Evolutionary conservation across 2,113 vertebrate species (phyloP), one percentile per base, ranked within the genome.

Genomic region (Gopherus evgoodei): DNA sequence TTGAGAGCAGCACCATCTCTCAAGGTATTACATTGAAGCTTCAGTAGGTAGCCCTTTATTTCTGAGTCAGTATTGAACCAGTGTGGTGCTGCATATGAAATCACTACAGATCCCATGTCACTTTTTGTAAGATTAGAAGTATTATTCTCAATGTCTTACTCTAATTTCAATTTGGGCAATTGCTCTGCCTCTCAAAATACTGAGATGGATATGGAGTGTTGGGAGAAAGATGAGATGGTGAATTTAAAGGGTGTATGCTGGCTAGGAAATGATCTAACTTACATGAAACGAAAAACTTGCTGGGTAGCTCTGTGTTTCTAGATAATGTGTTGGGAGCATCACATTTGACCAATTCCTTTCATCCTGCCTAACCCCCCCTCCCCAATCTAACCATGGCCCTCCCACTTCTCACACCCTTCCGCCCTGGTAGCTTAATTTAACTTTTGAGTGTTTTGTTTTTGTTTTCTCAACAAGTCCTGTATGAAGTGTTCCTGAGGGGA

Each of bases 261-360:
- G 44, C 38, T 88, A 69, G 59, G 82, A 84, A 90, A 50, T 90
- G 57, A 83, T 24, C 21, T 84, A 54, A 62, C 35, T 16, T 38
- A 59, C 42, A 29, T 78, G 14, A 62, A 6, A 78, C 44, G 25
- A 78, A 81, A 2, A 1, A 27, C 11, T 78, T 47, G 44, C 13
- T 47, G 0, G 1, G 4, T 50, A 54, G 69, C 27, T 87, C 42
- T 47, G n/a, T 1, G 1, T 35, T 82, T 29, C 59, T 10, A 65
- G 49, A 29, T 25, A 29, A 85, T 72, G 50, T 29, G 17, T 42
- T 21, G 35, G 56, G 86, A 83, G 88, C 69, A 27, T 62, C 44
- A 27, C 24, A 24, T 17, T 49, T 59, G 22, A 5, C 84, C 72
- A 2, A 47, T 4, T 87, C 91, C 69, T 72, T 24, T 84, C 21